These are phyloP conservation scores for Scaptomyza montana DNA, from an alignment of 1,140 invertebrate species.

Conservation along the genomic window DNA sequence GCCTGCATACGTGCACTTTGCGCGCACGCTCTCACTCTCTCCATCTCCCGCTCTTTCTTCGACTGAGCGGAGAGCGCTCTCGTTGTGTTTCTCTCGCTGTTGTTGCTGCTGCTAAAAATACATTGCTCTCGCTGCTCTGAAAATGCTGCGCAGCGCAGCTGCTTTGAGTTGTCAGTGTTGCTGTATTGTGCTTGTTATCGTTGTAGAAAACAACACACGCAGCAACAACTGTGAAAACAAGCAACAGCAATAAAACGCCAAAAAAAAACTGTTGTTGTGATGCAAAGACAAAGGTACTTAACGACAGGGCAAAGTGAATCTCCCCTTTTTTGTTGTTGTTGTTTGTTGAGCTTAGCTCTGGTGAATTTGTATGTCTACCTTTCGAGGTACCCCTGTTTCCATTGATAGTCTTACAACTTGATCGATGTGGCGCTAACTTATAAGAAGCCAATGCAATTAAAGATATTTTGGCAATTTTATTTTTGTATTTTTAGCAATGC, in stretches of 20 bases:
- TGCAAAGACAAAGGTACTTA: conserved; percentile 39
- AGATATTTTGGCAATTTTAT: conserved; percentile 14
- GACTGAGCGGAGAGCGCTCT: conserved; percentile 25
- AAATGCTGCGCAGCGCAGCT: conserved; percentile 72
- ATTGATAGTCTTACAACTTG: conserved; percentile 23
- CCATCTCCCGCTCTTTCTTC: conserved; percentile 20
- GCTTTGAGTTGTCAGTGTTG: conserved; percentile 61
- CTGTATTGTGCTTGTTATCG: conserved; percentile 19
- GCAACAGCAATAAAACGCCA: conserved; percentile 53
- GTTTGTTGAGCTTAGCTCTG: conserved; percentile 8
- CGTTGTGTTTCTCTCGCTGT: conserved; percentile 30
- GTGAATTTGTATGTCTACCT: conserved; percentile 46
- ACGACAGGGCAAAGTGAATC: conserved; percentile 21
- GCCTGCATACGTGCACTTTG: conserved; percentile 70
- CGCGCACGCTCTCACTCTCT: conserved; percentile 65
- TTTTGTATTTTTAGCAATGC: conserved; percentile 18
- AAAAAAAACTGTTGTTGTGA: conserved; percentile 36
- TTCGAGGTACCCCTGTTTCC: conserved; percentile 20
- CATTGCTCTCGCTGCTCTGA: conserved; percentile 48
- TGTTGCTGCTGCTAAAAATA: conserved; percentile 51
- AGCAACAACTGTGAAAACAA: conserved; percentile 59
- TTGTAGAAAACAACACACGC: conserved; percentile 60
- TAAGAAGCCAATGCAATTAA: conserved; percentile 19
- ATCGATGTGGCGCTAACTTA: conserved; percentile 10
- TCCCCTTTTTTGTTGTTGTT: conserved; percentile 14